A percentile compares a stretch with the other conserved stretches of the same genome.
Conservation (phyloP, 2,797 vertebrate genomes). For the Muraenolepis orangiensis region DNA sequence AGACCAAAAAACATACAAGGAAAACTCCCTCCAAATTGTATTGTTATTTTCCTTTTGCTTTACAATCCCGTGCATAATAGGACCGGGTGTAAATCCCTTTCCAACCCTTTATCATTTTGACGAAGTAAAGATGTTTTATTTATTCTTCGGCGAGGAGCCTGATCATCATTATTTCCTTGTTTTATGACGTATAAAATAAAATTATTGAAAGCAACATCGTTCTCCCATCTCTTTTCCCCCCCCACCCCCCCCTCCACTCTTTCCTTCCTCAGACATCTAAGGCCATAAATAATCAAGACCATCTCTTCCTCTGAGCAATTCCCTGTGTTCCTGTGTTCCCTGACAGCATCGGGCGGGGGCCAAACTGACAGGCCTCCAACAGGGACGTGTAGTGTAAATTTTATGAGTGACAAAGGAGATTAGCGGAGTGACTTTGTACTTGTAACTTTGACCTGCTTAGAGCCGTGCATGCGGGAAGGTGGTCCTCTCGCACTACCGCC, state of each 20-base stretch:
- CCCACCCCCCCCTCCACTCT: no score
- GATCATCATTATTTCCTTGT: constrained; percentile 46
- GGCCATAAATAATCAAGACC: constrained; percentile 80
- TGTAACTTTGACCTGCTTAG: constrained; percentile 73
- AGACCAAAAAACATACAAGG: neutral
- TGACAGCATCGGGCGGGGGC: constrained; percentile 77
- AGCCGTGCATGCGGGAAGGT: constrained; percentile 53
- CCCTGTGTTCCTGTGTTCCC: constrained; percentile 76
- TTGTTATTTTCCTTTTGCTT: neutral
- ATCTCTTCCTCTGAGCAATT: constrained; percentile 76
- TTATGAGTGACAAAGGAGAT: constrained; percentile 85
- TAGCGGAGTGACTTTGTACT: constrained; percentile 75
- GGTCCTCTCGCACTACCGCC: constrained; percentile 22
- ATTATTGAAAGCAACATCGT: constrained; percentile 61
- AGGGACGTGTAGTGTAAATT: constrained; percentile 83
- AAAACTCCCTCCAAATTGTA: neutral
- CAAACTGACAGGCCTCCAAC: constrained; percentile 80
- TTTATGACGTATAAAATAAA: constrained; percentile 62
- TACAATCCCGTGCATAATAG: neutral
- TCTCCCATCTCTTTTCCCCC: constrained; percentile 12
- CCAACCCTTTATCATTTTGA: constrained; percentile 4
- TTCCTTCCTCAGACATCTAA: constrained; percentile 59
- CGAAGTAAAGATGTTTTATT: constrained; percentile 10
- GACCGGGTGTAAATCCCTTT: neutral
- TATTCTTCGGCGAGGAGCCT: constrained; percentile 15